Base-by-base conservation (phyloP, 2,888 invertebrate species). In the Thera britannica region DNA sequence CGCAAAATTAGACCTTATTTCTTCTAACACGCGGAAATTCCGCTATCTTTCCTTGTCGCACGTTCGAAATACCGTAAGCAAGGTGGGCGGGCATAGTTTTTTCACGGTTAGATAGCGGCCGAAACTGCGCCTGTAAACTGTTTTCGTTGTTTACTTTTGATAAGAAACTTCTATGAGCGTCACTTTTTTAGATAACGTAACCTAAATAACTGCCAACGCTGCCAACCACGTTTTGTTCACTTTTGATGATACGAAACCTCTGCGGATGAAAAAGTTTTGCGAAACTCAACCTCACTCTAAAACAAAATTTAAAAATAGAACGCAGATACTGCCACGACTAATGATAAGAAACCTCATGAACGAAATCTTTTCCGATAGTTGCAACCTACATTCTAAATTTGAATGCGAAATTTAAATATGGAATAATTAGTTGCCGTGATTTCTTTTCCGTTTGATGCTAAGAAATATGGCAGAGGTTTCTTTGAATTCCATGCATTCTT, bases 51-150 rank as follows among this genome's bases (percentile, higher is more conserved):
- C 88, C 75, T 82, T 77, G 73, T 92, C 86, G 74, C 89, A 77
- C 91, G 85, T 83, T 91, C 90, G 89, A 91, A 92, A 92, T 92
- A 92, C 92, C 92, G 92, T 92, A 90, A 90, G 87, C 83, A 79
- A 85, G 82, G 90, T 89, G 89, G 91, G 92, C 89, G 92, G 85
- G 85, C 77, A 82, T 76, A 78, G 85, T 90, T 92, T 93, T 92
- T 92, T 91, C 88, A 88, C 89, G 86, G 91, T 86, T 90, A 92
- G 88, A 88, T 92, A 92, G 90, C 92, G 91, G 92, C 82, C 82
- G 78, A 80, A 86, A 86, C 86, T 81, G 84, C 69, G 79, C 81
- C 82, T 85, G 85, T 82, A 83, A 84, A 79, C 79, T 77, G 74
- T 86, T 84, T 81, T 83, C 83, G 85, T 85, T 82, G 83, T 84